Percentiles rank a stretch among this genome's conserved stretches.
Conservation (phyloP, 2,888 invertebrate genomes). For the Nymphalis polychloros region DNA sequence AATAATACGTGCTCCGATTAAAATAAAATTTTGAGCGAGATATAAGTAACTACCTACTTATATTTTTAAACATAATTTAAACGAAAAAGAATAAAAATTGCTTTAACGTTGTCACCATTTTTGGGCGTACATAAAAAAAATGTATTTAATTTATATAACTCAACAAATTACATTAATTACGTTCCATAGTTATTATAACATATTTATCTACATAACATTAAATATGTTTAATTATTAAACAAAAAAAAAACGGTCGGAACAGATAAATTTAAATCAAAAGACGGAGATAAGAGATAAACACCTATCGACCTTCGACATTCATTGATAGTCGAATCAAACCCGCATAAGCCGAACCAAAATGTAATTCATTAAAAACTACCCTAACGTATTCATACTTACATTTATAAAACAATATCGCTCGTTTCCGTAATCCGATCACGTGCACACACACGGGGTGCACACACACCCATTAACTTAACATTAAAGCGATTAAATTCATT, state of each 20-base stretch:
- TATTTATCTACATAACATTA: neutral
- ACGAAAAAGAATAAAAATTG: no score
- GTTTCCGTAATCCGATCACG: constrained; percentile 72
- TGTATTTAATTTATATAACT: no score
- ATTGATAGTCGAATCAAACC: constrained; percentile 5
- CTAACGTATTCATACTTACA: constrained; percentile 57
- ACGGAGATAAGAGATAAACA: constrained; percentile 60
- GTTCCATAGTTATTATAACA: neutral
- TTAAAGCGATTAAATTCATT: constrained; percentile 52
- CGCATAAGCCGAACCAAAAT: constrained; percentile 5
- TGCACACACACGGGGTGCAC: constrained; percentile 56
- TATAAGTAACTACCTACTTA: no score
- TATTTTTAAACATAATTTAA: no score
- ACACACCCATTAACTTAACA: constrained; percentile 68
- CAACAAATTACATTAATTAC: neutral
- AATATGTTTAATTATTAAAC: neutral
- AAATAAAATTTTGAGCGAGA: no score
- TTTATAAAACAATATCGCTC: constrained; percentile 61
- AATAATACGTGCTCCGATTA: no score
- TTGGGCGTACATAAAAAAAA: no score
- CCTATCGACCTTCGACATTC: constrained; percentile 62
- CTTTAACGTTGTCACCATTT: no score
- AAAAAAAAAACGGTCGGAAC: neutral
- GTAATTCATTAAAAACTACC: constrained; percentile 7
- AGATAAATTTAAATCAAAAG: constrained; percentile 38